Evolutionary conservation across 2,888 invertebrate genomes (phyloP), one percentile per base, ranked within the genome.

Genomic region (Cancer borealis): DNA sequence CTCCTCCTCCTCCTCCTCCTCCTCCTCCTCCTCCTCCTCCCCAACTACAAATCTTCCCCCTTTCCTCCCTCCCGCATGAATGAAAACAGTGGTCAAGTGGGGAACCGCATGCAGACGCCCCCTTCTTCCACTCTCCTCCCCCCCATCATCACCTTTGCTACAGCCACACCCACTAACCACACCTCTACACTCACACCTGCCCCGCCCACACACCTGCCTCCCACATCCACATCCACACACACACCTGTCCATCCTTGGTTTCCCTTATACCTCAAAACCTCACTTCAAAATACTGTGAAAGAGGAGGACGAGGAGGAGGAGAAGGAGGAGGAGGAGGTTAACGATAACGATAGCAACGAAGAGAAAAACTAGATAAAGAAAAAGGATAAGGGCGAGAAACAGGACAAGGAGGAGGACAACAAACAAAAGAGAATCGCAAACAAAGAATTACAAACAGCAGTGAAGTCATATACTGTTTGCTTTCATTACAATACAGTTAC

Each of bases 241-340:
- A 66, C 66, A 66, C 66, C 54, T 54, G 54, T 54, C 54, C 17
- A 12, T 3, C 54, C 54, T 54, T 14, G 14, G 17, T 17, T 14
- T 17, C 54, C 12, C 54, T 10, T 54, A 21, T n/a, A n/a, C n/a
- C 66, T 66, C 66, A 66, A 66, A 66, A n/a, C 66, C 66, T 66
- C n/a, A n/a, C 66, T 21, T 66, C n/a, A 21, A 21, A 66, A 66
- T 0, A 21, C 0, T n/a, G 3, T n/a, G n/a, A n/a, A 66, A n/a
- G 4, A 30, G 30, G 79, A 79, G 79, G 79, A 79, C 30, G 79
- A 79, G 79, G 79, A 79, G 30, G 79, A 79, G 79, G 79, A 79
- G 30, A 30, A 79, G 79, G 79, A 79, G 79, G 26, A 79, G 79
- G 79, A 79, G 79, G 79, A 79, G 79, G 79, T n/a, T n/a, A n/a